phyloP scores from a whole-genome alignment of 2,888 invertebrate species.

The Chrysopilus asiliformis region DNA sequence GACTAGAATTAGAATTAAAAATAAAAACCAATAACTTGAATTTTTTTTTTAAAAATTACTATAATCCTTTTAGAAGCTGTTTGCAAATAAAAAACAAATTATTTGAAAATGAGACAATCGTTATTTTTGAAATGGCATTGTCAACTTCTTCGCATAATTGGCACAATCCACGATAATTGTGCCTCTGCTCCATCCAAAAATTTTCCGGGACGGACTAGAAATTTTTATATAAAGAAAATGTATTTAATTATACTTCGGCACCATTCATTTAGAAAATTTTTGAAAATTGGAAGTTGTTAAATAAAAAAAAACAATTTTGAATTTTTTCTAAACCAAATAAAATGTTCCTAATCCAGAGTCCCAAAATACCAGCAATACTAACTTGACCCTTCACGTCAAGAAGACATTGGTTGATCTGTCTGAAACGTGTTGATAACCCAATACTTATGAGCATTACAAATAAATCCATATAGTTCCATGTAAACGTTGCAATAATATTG shows the following conservation, averaged over 20 bases:
- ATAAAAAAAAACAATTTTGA: too few species aligned
- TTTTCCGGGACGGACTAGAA: slow-evolving; percentile 23
- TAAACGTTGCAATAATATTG: slow-evolving; percentile 49
- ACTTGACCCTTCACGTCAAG: slow-evolving; percentile 36
- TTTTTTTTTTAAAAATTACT: slow-evolving; percentile 18
- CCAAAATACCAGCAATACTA: too few species aligned
- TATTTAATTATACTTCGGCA: too few species aligned
- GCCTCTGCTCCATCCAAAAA: slow-evolving; percentile 25
- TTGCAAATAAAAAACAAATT: slow-evolving; percentile 46
- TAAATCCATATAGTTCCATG: slow-evolving; percentile 62
- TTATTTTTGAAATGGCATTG: slow-evolving; percentile 38
- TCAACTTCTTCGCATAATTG: slow-evolving; percentile 39
- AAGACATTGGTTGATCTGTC: slow-evolving; percentile 44
- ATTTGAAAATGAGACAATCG: slow-evolving; percentile 41
- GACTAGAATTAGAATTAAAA: slow-evolving; percentile 18
- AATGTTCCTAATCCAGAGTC: too few species aligned
- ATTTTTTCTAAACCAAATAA: too few species aligned
- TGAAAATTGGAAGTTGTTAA: too few species aligned
- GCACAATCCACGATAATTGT: slow-evolving; percentile 40
- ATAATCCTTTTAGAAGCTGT: slow-evolving; percentile 41
- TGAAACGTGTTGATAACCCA: slow-evolving; percentile 50
- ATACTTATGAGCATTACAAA: slow-evolving; percentile 57
- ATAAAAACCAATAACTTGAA: not conserved
- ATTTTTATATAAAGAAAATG: too few species aligned
- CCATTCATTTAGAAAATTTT: too few species aligned